phyloP scores from a whole-genome alignment of 2,888 invertebrate species.

The Nephrotoma flavescens region DNA sequence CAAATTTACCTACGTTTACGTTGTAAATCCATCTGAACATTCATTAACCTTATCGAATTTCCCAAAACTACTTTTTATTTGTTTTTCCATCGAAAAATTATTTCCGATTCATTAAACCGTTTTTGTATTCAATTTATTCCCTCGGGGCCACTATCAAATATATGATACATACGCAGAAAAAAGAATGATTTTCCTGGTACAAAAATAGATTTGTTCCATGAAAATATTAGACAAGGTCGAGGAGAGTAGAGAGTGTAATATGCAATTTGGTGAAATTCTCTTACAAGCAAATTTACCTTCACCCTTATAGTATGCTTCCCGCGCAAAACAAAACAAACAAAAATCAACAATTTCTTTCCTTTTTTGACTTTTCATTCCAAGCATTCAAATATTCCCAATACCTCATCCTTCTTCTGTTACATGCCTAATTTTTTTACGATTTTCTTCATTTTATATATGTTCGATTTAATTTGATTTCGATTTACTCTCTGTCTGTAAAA shows the following conservation, averaged over 20 bases:
- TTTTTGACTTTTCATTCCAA: neutral
- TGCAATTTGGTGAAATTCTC: too few relatives aligned
- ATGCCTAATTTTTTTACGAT: neutral
- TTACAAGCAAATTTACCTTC: too few relatives aligned
- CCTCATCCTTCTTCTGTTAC: neutral
- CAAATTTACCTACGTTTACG: too few relatives aligned
- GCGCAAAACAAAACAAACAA: too few relatives aligned
- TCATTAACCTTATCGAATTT: neutral
- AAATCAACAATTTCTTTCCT: too few relatives aligned
- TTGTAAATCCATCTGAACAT: neutral
- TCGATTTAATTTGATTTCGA: neutral
- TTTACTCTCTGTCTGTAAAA: neutral
- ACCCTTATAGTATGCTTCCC: too few relatives aligned
- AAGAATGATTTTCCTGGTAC: too few relatives aligned
- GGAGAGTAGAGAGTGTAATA: too few relatives aligned
- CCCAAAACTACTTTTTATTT: neutral
- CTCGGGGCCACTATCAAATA: neutral
- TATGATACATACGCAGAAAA: too few relatives aligned
- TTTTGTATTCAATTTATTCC: neutral
- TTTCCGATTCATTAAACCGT: neutral
- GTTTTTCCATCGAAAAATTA: neutral
- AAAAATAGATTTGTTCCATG: too few relatives aligned
- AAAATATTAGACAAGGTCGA: too few relatives aligned
- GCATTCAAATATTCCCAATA: neutral
- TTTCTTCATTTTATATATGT: neutral